Evolutionary conservation across 2,113 vertebrate species (phyloP).

Genomic region (Zosterops lateralis): DNA sequence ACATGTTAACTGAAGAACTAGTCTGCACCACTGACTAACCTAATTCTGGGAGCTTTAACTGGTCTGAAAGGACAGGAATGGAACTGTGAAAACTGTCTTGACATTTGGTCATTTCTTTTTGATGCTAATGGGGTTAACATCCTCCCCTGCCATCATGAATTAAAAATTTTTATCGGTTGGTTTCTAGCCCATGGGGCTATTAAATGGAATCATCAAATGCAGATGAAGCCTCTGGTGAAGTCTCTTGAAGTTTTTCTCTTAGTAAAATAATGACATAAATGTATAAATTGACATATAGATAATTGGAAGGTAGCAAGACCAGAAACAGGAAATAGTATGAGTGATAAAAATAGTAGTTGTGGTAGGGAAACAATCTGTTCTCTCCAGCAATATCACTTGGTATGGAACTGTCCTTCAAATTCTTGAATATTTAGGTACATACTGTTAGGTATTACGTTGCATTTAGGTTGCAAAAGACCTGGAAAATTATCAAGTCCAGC

Average conservation of each 20-base stretch:
- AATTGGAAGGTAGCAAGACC: not conserved
- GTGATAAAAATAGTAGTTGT: not conserved
- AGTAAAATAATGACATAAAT: not conserved
- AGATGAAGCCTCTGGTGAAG: not conserved
- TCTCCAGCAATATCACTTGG: not conserved
- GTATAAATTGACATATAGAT: not conserved
- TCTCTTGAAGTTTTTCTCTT: not conserved
- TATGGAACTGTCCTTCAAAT: not conserved
- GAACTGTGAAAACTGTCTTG: constrained; percentile 53
- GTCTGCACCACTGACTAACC: constrained; percentile 42
- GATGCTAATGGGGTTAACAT: constrained; percentile 48
- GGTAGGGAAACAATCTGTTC: not conserved
- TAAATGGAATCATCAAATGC: constrained; percentile 15
- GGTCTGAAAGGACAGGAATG: not conserved
- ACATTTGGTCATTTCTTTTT: constrained; percentile 47
- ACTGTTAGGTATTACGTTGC: not conserved
- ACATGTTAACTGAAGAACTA: not conserved
- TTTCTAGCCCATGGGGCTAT: constrained; percentile 11
- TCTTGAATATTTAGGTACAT: not conserved
- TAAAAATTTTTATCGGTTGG: not conserved
- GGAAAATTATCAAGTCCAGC: not conserved
- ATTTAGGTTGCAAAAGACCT: not conserved
- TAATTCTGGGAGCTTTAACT: constrained; percentile 20
- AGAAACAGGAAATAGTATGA: not conserved
- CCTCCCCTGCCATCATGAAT: constrained; percentile 28